Base-by-base conservation (phyloP, 37 sponge, comb jelly and placozoan species). In the Spongilla lacustris region DNA sequence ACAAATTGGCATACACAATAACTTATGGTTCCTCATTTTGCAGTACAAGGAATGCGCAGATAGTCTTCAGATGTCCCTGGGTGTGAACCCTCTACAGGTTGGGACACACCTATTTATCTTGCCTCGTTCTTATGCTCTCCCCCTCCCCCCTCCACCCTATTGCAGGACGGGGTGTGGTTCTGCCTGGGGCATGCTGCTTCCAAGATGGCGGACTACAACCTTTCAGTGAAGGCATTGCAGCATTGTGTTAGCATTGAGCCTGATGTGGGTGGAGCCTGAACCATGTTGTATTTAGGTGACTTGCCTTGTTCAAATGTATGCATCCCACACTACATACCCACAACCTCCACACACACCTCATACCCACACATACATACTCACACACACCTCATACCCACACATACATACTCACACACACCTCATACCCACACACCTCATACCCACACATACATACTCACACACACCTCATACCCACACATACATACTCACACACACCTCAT, bases 111-210 rank as follows among this genome's bases (percentile, higher is more conserved):
- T 35, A 22, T 10, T 13, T 9, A 29, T 72, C 0, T 32, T 4
- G 12, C 12, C 12, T 11, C 14, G 5, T 6, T 8, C 3, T 78
- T 9, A 78, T 27, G 26, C 28, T 69, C 76, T 30, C 50, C 31
- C 70, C 3, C 34, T 41, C n/a, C n/a, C n/a, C n/a, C n/a, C n/a
- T n/a, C n/a, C n/a, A n/a, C n/a, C n/a, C n/a, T n/a, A n/a, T 17
- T 85, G 37, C 80, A 96, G 89, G 97, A 82, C 36, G 86, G 88
- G 23, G 66, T 96, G 72, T 98, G 98, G 98, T 98, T 98, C 81
- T 85, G 93, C 26, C 74, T 96, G 67, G 98, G 98, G 11, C 91
- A 90, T 84, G 93, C 96, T 11, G 95, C 96, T 17, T 58, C 50
- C 19, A 66, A 88, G 28, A 77, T 93, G 36, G 87, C 80, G 24